Percentiles rank a stretch among this genome's conserved stretches.
phyloP scores from a whole-genome alignment of 2,797 vertebrate species.

The Erethizon dorsatum region DNA sequence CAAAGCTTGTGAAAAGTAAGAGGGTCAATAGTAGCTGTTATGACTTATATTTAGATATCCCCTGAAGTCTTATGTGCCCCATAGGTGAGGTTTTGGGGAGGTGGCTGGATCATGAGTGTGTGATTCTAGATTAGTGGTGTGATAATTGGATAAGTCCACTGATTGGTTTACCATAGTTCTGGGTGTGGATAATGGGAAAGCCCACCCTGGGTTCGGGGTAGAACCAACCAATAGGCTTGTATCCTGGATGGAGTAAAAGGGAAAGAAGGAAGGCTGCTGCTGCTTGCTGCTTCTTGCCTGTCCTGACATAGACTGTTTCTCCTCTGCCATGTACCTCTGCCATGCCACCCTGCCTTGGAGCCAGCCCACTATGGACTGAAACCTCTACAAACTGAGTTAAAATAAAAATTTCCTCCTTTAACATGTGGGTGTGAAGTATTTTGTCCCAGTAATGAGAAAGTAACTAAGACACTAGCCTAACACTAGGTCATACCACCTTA shows the following conservation, averaged over 20 bases:
- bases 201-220: not conserved
- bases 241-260: not conserved
- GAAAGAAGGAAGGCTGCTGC: not conserved
- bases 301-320: not conserved
- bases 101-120: not conserved
- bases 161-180: not conserved
- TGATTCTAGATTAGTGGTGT: not conserved
- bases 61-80: not conserved
- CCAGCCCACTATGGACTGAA: not conserved
- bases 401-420: not conserved
- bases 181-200: not conserved
- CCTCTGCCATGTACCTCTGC: not conserved
- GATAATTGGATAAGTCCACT: not conserved
- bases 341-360: not conserved
- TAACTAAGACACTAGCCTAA: not conserved
- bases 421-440: not conserved
- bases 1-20: not conserved
- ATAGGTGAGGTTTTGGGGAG: not conserved
- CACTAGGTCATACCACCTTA: not conserved
- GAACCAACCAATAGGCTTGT: not conserved
- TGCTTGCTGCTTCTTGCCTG: not conserved
- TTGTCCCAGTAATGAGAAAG: not conserved
- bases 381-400: not conserved
- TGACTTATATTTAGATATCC: not conserved
- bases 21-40: not conserved